Conservation (phyloP, 2,113 vertebrate species). For the Cyprinodon brontotheroides region DNA sequence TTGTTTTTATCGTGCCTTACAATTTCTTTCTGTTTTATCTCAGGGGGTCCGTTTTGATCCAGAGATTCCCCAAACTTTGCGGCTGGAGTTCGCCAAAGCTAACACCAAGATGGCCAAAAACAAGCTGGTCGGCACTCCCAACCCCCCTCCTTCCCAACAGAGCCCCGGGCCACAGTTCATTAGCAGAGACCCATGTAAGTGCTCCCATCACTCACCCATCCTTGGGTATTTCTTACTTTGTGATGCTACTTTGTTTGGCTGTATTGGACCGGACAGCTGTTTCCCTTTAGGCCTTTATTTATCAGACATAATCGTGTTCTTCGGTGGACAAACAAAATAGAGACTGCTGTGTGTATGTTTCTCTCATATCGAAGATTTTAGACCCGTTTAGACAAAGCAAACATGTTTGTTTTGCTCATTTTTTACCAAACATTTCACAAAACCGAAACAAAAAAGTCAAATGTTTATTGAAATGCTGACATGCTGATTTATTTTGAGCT, state of each 20-base stretch:
- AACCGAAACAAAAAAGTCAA: background rate
- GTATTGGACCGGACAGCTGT: constrained; percentile 36
- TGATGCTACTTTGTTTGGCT: constrained; percentile 23
- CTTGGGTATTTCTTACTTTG: constrained; percentile 17
- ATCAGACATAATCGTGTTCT: constrained; percentile 15
- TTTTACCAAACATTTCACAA: background rate
- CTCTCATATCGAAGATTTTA: constrained; percentile 9
- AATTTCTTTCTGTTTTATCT: constrained; percentile 9
- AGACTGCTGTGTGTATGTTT: background rate
- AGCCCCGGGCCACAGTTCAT: constrained; percentile 94
- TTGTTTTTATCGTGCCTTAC: constrained; percentile 20
- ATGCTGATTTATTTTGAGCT: background rate
- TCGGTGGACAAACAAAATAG: constrained; percentile 8
- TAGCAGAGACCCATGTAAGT: constrained; percentile 96
- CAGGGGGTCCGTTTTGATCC: constrained; percentile 97
- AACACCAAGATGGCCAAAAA: constrained; percentile 99
- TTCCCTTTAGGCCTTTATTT: constrained; percentile 20
- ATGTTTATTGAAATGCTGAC: background rate
- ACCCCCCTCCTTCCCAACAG: constrained; percentile 90
- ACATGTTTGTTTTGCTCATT: background rate
- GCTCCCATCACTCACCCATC: constrained; percentile 17
- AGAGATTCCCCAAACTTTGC: constrained; percentile 95
- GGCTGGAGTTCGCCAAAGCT: constrained; percentile 97
- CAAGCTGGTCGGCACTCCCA: constrained; percentile 95
- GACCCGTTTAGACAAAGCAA: background rate